Evolutionary conservation across 2,888 invertebrate genomes (phyloP), one percentile per base, ranked within the genome.

Genomic region (Osmoderma eremita): DNA sequence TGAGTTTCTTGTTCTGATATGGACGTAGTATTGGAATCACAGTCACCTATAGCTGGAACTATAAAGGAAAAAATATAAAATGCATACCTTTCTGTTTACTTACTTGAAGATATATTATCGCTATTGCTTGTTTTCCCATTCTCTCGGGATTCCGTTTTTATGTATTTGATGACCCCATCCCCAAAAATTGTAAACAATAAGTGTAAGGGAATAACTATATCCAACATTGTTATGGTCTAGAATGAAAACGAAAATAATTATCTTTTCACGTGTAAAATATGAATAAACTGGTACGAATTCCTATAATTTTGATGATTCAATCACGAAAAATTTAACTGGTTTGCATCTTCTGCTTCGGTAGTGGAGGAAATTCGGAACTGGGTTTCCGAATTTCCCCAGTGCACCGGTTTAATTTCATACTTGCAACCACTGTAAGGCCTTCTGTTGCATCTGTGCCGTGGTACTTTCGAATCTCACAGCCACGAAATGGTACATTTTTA

Each of bases 401-500:
- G n/a, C n/a, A n/a, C n/a, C n/a, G n/a, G n/a, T 24, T 24, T 24
- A 24, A 5, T 5, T 24, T 38, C 65, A 74, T 79, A 90, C 91
- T 85, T 93, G 93, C 39, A 96, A 85, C 95, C 95, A 96, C 77
- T 92, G 90, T 12, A 96, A 83, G 0, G 95, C 95, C 75, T 95
- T 95, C 76, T 94, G 89, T 78, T 95, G 95, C 0, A 93, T 91
- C 77, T 91, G 91, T 0, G 94, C 90, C 0, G 89, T 88, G 0
- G 93, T 91, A 77, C 87, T 90, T 78, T 86, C 90, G 77, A 98
- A 97, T 61, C 95, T 87, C 63, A 91, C 88, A 0, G 91, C 90
- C 39, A 98, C 93, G 81, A 99, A 99, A 78, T 93, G 92, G 82
- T 97, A 99, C 88, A 98, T 91, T 77, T 95, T 93, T 73, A 92